Conservation (phyloP, 2,888 invertebrate species). For the Criorhina ranunculi region DNA sequence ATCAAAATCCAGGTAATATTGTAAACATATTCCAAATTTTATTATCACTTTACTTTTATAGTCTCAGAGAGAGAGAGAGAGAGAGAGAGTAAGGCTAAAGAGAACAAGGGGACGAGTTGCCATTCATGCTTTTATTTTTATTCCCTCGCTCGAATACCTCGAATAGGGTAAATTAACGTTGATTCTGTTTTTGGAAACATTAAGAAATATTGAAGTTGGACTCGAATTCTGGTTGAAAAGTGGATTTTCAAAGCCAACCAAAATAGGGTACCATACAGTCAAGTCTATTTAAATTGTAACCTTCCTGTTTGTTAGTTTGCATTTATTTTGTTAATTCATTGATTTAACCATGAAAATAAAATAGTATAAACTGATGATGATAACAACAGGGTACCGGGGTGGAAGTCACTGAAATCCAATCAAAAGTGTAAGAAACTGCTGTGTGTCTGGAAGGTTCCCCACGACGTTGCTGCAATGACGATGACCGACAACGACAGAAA, state of each 20-base stretch:
- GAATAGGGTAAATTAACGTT: too few relatives aligned
- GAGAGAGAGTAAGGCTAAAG: too few relatives aligned
- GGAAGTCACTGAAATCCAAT: slow-evolving; percentile 58
- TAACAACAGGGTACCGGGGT: slow-evolving; percentile 9
- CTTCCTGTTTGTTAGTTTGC: too few relatives aligned
- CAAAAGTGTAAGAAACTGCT: slow-evolving; percentile 69
- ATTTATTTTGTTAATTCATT: slow-evolving; percentile 73
- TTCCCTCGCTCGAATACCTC: too few relatives aligned
- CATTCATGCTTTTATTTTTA: too few relatives aligned
- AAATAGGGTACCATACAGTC: too few relatives aligned
- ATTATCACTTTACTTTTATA: slow-evolving; percentile 41
- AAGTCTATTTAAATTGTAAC: too few relatives aligned
- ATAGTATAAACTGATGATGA: slow-evolving; percentile 28
- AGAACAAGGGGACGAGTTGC: too few relatives aligned
- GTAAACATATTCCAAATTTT: slow-evolving; percentile 59
- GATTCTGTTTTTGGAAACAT: too few relatives aligned
- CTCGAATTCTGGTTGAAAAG: too few relatives aligned
- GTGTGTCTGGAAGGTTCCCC: slow-evolving; percentile 60
- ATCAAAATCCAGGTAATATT: slow-evolving; percentile 42
- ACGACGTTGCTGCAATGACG: slow-evolving; percentile 62
- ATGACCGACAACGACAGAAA: slow-evolving; percentile 74
- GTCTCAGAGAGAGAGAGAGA: not conserved
- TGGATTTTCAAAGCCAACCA: too few relatives aligned
- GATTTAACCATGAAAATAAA: slow-evolving; percentile 74
- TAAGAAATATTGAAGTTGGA: too few relatives aligned